phyloP scores from a whole-genome alignment of 2,113 vertebrate species.

The Tricholaema leucomelas region DNA sequence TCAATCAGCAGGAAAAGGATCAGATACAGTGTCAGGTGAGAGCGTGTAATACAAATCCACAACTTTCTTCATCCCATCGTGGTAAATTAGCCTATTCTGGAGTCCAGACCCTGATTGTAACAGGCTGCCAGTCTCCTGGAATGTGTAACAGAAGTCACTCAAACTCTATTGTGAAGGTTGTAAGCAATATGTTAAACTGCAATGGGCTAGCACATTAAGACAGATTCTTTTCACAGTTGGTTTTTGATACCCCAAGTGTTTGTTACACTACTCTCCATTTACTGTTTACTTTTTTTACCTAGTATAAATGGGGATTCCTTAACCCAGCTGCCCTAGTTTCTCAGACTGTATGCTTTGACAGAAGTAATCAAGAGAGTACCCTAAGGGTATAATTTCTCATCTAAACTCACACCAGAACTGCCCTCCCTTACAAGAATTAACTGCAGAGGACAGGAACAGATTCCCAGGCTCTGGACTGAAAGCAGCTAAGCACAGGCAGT shows the following conservation, averaged over 20 bases:
- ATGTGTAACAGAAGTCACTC: conserved; percentile 87
- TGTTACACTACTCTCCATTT: conserved; percentile 85
- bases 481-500: background rate
- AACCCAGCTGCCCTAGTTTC: conserved; percentile 72
- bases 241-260: conserved; percentile 83
- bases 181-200: conserved; percentile 90
- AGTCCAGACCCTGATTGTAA: conserved; percentile 82
- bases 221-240: conserved; percentile 82
- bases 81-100: conserved; percentile 82
- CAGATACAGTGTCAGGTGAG: conserved; percentile 94
- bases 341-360: conserved; percentile 51
- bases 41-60: conserved; percentile 91
- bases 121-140: conserved; percentile 86
- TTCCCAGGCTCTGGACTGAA: background rate
- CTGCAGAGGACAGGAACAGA: background rate
- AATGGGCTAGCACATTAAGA: conserved; percentile 83
- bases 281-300: conserved; percentile 82
- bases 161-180: conserved; percentile 83
- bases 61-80: conserved; percentile 83
- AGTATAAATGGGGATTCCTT: conserved; percentile 79
- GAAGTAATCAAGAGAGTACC: conserved; percentile 52
- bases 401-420: background rate
- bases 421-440: conserved; percentile 7
- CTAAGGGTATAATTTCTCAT: conserved; percentile 31
- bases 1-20: conserved; percentile 92